Conservation (phyloP, 2,113 vertebrate species). For the Engraulis encrasicolus region DNA sequence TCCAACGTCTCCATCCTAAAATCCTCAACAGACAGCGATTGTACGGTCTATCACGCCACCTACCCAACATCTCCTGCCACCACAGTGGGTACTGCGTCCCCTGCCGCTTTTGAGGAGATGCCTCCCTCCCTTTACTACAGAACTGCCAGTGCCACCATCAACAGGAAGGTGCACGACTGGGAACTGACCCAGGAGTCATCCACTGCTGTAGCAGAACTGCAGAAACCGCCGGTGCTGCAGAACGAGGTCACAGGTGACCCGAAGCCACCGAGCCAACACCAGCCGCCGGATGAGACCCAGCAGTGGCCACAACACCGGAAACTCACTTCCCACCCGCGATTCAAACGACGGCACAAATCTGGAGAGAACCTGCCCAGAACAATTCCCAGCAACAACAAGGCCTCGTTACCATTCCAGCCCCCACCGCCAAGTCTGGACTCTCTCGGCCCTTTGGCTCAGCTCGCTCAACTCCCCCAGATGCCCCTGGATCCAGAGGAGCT, state of each 20-base stretch:
- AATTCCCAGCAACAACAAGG: conserved; percentile 88
- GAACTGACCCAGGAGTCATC: conserved; percentile 55
- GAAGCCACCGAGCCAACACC: conserved; percentile 37
- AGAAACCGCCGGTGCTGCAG: conserved; percentile 65
- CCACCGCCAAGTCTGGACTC: conserved; percentile 84
- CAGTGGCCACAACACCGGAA: conserved; percentile 83
- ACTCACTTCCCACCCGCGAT: conserved; percentile 90
- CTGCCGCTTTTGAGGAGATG: conserved; percentile 57
- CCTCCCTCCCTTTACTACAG: conserved; percentile 40
- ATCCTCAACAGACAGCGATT: conserved; percentile 57
- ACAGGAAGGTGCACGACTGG: conserved; percentile 70
- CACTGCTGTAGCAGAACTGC: conserved; percentile 31
- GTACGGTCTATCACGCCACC: conserved; percentile 52
- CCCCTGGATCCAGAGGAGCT: conserved; percentile 98
- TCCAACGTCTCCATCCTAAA: conserved; percentile 49
- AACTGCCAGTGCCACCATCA: conserved; percentile 64
- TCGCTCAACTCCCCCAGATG: conserved; percentile 95
- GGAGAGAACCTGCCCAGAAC: conserved; percentile 87
- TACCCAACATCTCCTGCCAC: conserved; percentile 52
- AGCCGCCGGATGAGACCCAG: conserved; percentile 77
- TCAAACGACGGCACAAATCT: conserved; percentile 94
- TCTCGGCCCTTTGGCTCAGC: conserved; percentile 87
- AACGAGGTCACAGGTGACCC: conserved; percentile 39
- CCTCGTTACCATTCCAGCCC: conserved; percentile 81
- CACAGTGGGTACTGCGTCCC: conserved; percentile 52